Conservation (phyloP, 2,113 vertebrate species). For the Heteronetta atricapilla region DNA sequence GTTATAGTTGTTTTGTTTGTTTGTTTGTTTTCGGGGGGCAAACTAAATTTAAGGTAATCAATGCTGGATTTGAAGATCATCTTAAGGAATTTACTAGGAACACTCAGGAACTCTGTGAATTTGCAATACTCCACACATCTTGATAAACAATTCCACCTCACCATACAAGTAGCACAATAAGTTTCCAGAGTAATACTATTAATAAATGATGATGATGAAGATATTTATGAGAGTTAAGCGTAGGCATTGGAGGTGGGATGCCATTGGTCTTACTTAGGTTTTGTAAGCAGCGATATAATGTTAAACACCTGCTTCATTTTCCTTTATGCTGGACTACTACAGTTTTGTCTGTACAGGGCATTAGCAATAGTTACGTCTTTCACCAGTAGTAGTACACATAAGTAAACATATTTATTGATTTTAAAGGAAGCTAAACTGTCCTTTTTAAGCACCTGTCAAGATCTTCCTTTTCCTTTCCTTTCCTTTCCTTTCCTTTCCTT, state of each 20-base stretch:
- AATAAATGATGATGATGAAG: not conserved
- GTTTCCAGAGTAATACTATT: not conserved
- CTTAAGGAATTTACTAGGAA: not conserved
- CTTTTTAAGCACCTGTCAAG: not conserved
- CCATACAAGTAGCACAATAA: not conserved
- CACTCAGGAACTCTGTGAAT: not conserved
- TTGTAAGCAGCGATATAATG: not conserved
- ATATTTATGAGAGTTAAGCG: not conserved
- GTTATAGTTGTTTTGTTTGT: not conserved
- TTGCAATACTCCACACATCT: not conserved
- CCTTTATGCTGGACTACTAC: not conserved
- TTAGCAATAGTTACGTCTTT: not conserved
- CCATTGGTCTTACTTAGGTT: not conserved
- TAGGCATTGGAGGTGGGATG: not conserved
- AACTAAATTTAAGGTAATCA: not conserved
- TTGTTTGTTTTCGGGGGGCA: not conserved
- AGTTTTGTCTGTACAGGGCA: not conserved
- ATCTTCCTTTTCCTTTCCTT: not conserved
- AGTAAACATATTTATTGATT: not conserved
- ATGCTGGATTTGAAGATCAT: not conserved
- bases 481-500: no score
- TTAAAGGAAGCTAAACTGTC: not conserved
- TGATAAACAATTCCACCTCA: not conserved
- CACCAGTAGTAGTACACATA: rapidly evolving
- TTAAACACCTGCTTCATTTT: not conserved